These are phyloP conservation scores for Apodemia hepburni DNA, from an alignment of 2,888 invertebrate genomes.

Conservation along the genomic window DNA sequence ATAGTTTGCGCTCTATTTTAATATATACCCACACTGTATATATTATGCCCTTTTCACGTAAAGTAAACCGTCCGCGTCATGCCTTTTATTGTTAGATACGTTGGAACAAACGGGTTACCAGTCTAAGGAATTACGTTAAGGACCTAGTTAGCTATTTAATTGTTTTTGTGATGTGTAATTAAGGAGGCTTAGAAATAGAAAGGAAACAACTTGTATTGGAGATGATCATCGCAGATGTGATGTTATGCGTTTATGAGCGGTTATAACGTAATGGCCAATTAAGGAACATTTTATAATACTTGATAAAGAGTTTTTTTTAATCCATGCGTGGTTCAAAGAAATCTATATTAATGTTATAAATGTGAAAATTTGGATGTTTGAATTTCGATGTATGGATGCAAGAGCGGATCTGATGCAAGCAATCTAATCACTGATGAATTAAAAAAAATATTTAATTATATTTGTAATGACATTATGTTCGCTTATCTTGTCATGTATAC, in stretches of 20 bases:
- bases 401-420: too few relatives aligned
- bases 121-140: slow-evolving; percentile 8
- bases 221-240: background rate
- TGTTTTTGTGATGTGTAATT: slow-evolving; percentile 6
- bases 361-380: too few relatives aligned
- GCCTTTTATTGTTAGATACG: slow-evolving; percentile 17
- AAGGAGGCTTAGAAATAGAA: slow-evolving; percentile 9
- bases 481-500: too few relatives aligned
- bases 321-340: too few relatives aligned
- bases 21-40: background rate
- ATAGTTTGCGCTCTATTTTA: too few relatives aligned
- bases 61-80: slow-evolving; percentile 18
- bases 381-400: too few relatives aligned
- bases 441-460: too few relatives aligned
- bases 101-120: slow-evolving; percentile 4
- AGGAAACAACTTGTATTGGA: background rate
- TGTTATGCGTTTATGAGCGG: background rate
- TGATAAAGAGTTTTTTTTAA: too few relatives aligned
- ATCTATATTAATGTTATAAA: background rate
- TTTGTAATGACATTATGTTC: too few relatives aligned
- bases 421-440: too few relatives aligned
- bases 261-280: background rate
- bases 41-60: slow-evolving; percentile 26
- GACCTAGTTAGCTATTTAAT: background rate
- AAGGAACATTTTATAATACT: background rate